Evolutionary conservation across 1,140 invertebrate genomes (phyloP), one percentile per base, ranked within the genome.

Genomic region (Sitodiplosis mosellana): DNA sequence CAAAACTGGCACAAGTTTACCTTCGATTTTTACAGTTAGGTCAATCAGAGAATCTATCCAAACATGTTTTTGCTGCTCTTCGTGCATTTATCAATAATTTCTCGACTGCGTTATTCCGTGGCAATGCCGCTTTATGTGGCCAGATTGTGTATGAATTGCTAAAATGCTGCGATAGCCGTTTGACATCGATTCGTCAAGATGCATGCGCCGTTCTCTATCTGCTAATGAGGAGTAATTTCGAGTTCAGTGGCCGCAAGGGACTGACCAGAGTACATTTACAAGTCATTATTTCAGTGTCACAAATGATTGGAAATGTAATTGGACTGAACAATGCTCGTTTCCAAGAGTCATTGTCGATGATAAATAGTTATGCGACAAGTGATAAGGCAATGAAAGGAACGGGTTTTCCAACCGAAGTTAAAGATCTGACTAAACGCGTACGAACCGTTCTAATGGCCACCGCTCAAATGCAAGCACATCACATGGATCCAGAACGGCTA

Each of bases 331-430:
- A 88, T 63, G 77, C 83, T 15, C 71, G 87, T 17, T 91, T 94
- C 64, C 86, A 91, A 71, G 89, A 93, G 64, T 88, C 84, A 53
- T 65, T 94, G 1, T 88, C 87, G 1, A 73, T 92, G 7, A 90
- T 94, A 55, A 93, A 93, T 59, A 91, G 84, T 58, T 93, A 89
- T 61, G 88, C 89, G 1, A 80, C 78, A 10, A 89, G 83, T 51
- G 90, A 94, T 63, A 91, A 91, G 69, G 85, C 80, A 7, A 92
- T 94, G 84, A 90, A 91, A 66, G 82, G 81, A 54, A 87, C 84
- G 48, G 80, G 79, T 27, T 87, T 93, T 63, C 83, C 87, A 2
- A 67, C 75, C 17, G 87, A 92, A 69, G 89, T 94, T 0, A 87
- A 90, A 58, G 90, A 95, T 63, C 67, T 96, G 33, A 93, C 89